phyloP scores from a whole-genome alignment of 2,888 invertebrate genomes.

The Acrobasis repandana region DNA sequence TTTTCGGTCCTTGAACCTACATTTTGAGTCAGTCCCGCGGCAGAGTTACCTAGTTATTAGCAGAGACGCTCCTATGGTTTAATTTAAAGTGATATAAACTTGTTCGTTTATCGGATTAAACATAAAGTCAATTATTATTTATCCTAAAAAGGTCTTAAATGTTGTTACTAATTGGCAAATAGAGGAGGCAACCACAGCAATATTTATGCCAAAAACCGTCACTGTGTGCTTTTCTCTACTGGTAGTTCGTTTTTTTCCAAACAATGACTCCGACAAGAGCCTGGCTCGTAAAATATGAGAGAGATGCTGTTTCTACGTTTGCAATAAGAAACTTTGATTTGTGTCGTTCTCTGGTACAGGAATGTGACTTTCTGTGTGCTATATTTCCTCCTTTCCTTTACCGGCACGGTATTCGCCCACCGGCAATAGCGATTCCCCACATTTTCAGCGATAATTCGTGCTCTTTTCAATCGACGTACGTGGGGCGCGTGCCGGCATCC shows the following conservation, averaged over 20 bases:
- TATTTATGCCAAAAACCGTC: too few species aligned
- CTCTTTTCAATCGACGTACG: slow-evolving; percentile 74
- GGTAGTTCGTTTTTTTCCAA: too few species aligned
- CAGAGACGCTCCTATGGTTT: background rate
- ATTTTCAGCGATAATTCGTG: slow-evolving; percentile 72
- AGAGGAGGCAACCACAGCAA: too few species aligned
- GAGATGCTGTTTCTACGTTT: too few species aligned
- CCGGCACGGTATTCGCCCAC: slow-evolving; percentile 62
- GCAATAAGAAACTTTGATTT: too few species aligned
- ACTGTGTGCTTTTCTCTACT: too few species aligned
- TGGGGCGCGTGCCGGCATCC: slow-evolving; percentile 72
- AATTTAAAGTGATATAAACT: background rate
- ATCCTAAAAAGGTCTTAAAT: too few species aligned
- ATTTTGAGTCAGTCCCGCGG: background rate
- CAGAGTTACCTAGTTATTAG: background rate
- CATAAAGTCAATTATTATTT: too few species aligned
- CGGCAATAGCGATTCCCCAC: slow-evolving; percentile 65
- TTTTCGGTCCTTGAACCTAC: slow-evolving; percentile 26
- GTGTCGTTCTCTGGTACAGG: background rate
- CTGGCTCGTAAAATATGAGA: too few species aligned
- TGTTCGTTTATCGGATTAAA: too few species aligned
- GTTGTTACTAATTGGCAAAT: too few species aligned
- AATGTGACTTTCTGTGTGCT: background rate
- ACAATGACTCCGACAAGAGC: too few species aligned
- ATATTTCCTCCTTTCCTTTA: slow-evolving; percentile 30